Evolutionary conservation across 1,140 invertebrate species (phyloP), one percentile per base, ranked within the genome.

Genomic region (Sinonovacula constricta): DNA sequence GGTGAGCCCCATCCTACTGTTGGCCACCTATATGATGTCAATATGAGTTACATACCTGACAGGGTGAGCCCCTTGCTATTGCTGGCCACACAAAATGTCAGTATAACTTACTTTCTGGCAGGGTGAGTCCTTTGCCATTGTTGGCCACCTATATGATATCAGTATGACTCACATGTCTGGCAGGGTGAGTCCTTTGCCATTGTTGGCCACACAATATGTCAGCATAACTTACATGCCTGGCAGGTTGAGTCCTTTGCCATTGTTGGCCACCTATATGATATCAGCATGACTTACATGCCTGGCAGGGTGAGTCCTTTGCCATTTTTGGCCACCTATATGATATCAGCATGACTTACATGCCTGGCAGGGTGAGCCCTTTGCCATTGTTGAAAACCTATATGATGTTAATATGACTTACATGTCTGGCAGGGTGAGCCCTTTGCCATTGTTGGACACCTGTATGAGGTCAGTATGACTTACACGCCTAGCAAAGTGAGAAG

Each of bases 341-440:
- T n/a, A n/a, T n/a, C n/a, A n/a, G n/a, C n/a, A n/a, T n/a, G n/a
- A n/a, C 39, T 45, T 45, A 45, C 39, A 45, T 45, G 39, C 39
- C 39, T 45, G 39, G 39, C 18, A 10, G 7, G 39, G 39, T 45
- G 39, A 45, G 39, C 7, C 39, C 39, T 18, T 45, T 45, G 18
- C 39, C 39, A 45, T 18, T 45, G 39, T 18, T 45, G n/a, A n/a
- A n/a, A n/a, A n/a, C n/a, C n/a, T n/a, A n/a, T n/a, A n/a, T n/a
- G n/a, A n/a, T n/a, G n/a, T n/a, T n/a, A n/a, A n/a, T 45, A 68
- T n/a, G 39, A 84, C 87, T 81, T 80, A 90, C 89, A 82, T 76
- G 69, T 87, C 88, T 60, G 85, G 84, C 70, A 85, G 84, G 3
- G 86, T 87, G 10, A 83, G 56, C 10, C 86, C 86, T 63, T 83